Base-by-base conservation (phyloP, 2,113 vertebrate genomes). In the Cyanocitta stelleri region DNA sequence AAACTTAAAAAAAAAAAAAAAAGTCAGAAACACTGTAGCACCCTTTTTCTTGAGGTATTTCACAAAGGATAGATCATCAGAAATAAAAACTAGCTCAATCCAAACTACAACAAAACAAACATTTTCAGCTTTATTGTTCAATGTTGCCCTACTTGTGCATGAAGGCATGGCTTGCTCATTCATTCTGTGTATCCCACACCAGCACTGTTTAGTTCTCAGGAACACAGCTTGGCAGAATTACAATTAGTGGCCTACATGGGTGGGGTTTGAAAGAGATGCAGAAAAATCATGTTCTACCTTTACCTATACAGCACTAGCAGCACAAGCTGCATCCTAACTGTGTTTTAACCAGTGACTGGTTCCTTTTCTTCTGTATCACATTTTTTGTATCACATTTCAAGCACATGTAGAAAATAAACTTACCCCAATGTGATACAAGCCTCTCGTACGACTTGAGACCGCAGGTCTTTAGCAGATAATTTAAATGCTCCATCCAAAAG, bases 391-490 rank as follows among this genome's bases (percentile, higher is more conserved):
- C 10, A 26, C 21, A 32, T 61, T 63, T 71, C 6, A 69, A 93
- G 32, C 1, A 1, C 17, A 5, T 14, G 46, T 9, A 85, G 67
- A 90, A 95, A 55, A 29, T 4, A 55, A 69, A 94, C 98, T 98
- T 96, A 99, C 99, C 99, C 99, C 84, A 99, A 92, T 0, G 99
- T 99, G 98, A 99, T 99, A 97, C 99, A 99, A 97, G 99, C 99
- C 95, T 99, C 99, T 11, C 99, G 98, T 39, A 99, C 99, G 56
- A 99, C 99, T 98, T 99, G 99, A 71, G 99, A 99, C 55, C 99
- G 98, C 90, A 99, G 97, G 79, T 99, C 99, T 98, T 99, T 99
- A 82, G 99, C 99, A 0, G 99, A 99, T 82, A 99, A 97, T 93
- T 99, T 99, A 94, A 99, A 98, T 2, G 99, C 98, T 87, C 98